Base-by-base conservation (phyloP, 2,113 vertebrate genomes). In the Monarcha castaneiventris region DNA sequence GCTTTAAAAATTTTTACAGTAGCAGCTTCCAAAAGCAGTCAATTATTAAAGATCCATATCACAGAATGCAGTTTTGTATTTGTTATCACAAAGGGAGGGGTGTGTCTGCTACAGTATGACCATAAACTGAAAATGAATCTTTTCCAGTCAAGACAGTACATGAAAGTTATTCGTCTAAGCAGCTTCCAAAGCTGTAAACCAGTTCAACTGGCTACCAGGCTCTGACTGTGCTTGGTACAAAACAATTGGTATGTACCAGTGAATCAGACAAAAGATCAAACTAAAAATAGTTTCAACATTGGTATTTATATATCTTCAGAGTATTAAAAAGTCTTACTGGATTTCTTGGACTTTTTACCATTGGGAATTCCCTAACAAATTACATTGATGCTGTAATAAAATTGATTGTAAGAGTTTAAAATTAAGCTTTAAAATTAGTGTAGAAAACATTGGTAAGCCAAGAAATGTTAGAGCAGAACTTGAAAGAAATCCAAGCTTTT, bases 121-220 rank as follows among this genome's bases (percentile, higher is more conserved):
- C 94, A 95, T 61, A 86, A 90, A 94, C 80, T 96, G 86, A 62
- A 94, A 95, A 77, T 51, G 0, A 92, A 80, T 94, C 64, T 91
- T 86, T 86, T 81, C 90, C 79, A 91, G 94, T 93, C 96, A 94
- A 97, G 95, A 96, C 89, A 85, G 93, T 68, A 96, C 95, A 94
- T 93, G 94, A 90, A 96, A 95, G 35, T 74, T 77, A 78, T 61
- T 91, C 0, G 1, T 85, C 85, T 83, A 44, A 67, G 88, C 92
- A 94, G 79, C 93, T 92, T 90, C 79, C 85, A 61, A 91, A 93
- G 84, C 41, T 91, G 94, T 93, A 95, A 97, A 96, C 95, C 94
- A 95, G 96, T 95, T 95, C 79, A 89, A 63, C 94, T 92, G 93
- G 93, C 95, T 96, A 89, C 82, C 68, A 71, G 78, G 44, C 90